phyloP scores from a whole-genome alignment of 2,113 vertebrate species.

The Strix aluco region DNA sequence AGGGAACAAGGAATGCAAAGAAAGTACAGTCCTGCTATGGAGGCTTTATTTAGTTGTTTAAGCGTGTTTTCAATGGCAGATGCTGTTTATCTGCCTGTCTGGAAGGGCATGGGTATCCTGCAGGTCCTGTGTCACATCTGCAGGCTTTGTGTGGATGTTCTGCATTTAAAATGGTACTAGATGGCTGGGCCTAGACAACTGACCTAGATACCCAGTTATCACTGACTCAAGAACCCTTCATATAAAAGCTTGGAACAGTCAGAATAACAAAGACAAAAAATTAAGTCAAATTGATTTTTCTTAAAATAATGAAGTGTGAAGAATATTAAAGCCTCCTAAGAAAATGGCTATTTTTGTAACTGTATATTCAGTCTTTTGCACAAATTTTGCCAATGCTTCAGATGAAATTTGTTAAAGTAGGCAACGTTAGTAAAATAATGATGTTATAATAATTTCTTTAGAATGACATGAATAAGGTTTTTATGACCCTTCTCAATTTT shows the following conservation, averaged over 20 bases:
- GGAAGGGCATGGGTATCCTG: background rate
- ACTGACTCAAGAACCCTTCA: background rate
- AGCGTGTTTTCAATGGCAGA: background rate
- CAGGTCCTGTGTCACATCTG: background rate
- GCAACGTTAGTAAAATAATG: constrained; percentile 17
- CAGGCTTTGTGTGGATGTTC: background rate
- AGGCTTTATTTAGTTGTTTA: background rate
- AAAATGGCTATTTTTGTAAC: background rate
- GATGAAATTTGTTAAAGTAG: background rate
- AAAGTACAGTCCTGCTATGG: background rate
- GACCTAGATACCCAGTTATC: background rate
- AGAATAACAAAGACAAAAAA: background rate
- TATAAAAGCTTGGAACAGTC: background rate
- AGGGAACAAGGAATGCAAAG: background rate
- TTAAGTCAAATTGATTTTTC: background rate
- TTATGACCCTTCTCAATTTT: background rate
- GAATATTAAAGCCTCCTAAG: background rate
- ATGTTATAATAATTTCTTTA: background rate
- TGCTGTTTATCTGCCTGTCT: background rate
- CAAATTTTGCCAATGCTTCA: background rate
- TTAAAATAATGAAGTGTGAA: constrained; percentile 22
- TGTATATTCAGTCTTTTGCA: background rate
- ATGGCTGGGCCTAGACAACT: background rate
- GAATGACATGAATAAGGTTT: background rate
- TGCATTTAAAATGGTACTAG: background rate